Conservation (phyloP, 2,888 invertebrate species). For the Palloptera scutellata region DNA sequence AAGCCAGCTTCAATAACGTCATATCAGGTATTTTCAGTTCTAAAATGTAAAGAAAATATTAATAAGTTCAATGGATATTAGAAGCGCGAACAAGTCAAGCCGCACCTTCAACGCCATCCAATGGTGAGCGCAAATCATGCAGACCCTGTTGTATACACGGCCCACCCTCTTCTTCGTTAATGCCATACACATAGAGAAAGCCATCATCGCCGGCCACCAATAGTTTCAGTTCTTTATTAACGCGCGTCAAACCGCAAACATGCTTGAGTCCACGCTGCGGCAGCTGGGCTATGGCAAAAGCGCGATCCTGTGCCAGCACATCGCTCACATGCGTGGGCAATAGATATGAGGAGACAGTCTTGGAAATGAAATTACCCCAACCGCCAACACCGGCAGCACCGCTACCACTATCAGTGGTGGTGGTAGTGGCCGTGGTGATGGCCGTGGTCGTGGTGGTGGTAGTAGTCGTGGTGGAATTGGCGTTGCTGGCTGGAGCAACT, state of each 20-base stretch:
- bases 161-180: conserved; percentile 59
- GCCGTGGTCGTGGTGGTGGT: too few species aligned
- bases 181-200: conserved; percentile 63
- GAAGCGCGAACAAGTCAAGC: too few species aligned
- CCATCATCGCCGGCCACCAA: conserved; percentile 64
- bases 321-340: conserved; percentile 62
- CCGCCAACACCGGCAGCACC: too few species aligned
- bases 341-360: conserved; percentile 61
- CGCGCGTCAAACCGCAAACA: conserved; percentile 58
- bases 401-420: neutral
- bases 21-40: too few species aligned
- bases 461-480: conserved; percentile 10
- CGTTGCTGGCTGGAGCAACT: conserved; percentile 5
- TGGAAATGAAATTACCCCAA: conserved; percentile 61
- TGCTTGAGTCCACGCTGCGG: conserved; percentile 60
- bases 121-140: conserved; percentile 60
- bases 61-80: conserved; percentile 28
- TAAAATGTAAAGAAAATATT: conserved; percentile 23
- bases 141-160: conserved; percentile 58
- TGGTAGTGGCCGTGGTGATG: conserved; percentile 23
- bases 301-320: conserved; percentile 63
- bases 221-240: conserved; percentile 59
- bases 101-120: conserved; percentile 60
- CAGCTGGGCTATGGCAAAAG: conserved; percentile 61
- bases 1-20: too few species aligned